Conservation (phyloP, 2,888 invertebrate species). For the Podabrus alpinus region DNA sequence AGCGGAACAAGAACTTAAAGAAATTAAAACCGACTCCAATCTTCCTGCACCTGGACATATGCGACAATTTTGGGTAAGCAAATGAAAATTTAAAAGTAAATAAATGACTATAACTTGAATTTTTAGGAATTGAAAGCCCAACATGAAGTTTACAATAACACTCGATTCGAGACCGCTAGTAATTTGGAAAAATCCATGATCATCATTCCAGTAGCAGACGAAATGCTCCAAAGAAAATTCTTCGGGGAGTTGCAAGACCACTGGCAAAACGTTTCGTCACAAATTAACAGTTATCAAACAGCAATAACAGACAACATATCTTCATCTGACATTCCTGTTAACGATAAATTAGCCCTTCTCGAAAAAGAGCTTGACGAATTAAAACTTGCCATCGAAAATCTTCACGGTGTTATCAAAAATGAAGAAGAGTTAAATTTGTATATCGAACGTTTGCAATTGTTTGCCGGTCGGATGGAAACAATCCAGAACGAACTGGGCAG, state of each 20-base stretch:
- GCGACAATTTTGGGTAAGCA: constrained; percentile 77
- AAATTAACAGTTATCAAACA: constrained; percentile 69
- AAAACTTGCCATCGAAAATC: constrained; percentile 68
- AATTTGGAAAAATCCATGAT: constrained; percentile 78
- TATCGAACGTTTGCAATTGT: constrained; percentile 78
- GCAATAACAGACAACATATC: constrained; percentile 72
- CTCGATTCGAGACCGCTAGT: constrained; percentile 72
- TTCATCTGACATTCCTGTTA: constrained; percentile 72
- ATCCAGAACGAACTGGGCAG: constrained; percentile 81
- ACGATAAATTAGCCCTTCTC: constrained; percentile 73
- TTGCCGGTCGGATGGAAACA: constrained; percentile 73
- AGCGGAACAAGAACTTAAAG: constrained; percentile 71
- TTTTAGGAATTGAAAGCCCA: constrained; percentile 79
- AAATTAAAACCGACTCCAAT: constrained; percentile 67
- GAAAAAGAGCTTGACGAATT: constrained; percentile 80
- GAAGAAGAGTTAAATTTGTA: constrained; percentile 83
- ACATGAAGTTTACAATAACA: constrained; percentile 79
- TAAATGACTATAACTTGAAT: background rate
- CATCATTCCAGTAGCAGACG: constrained; percentile 82
- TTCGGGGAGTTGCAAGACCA: constrained; percentile 77
- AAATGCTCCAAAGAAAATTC: constrained; percentile 79
- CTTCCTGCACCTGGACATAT: constrained; percentile 71
- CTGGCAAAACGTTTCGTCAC: constrained; percentile 69
- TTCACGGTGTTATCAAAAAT: constrained; percentile 79
- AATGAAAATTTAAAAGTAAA: background rate